These are phyloP conservation scores for Cricetomys ansorgei DNA, from an alignment of 2,113 vertebrate genomes.

Conservation along the genomic window DNA sequence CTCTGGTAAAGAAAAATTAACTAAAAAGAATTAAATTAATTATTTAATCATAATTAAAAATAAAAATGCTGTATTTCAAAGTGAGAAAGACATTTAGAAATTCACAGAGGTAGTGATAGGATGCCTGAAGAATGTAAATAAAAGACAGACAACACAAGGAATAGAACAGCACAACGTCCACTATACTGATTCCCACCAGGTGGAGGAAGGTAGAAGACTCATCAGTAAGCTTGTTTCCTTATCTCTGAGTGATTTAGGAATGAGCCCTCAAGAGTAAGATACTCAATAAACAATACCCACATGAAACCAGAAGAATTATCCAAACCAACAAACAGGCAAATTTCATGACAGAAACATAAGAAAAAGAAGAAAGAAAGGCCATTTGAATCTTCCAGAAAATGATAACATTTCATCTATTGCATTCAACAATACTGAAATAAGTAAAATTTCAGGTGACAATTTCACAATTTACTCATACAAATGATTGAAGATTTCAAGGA, in stretches of 20 bases:
- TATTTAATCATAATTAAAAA: too few species aligned
- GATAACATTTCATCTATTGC: background rate
- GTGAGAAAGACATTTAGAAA: background rate
- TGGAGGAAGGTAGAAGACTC: background rate
- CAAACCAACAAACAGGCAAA: background rate
- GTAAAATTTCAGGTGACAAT: background rate
- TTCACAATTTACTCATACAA: background rate
- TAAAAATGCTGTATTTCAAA: background rate
- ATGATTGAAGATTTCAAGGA: background rate
- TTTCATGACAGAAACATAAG: background rate
- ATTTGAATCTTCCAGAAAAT: background rate
- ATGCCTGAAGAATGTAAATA: background rate
- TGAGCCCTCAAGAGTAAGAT: too few species aligned
- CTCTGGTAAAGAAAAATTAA: too few species aligned
- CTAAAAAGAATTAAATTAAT: too few species aligned
- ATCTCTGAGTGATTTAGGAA: background rate
- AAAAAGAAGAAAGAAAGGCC: background rate
- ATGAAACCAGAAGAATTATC: background rate
- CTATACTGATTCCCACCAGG: background rate
- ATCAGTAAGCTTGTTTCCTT: background rate
- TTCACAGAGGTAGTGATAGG: background rate
- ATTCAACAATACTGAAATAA: background rate
- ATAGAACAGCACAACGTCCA: background rate
- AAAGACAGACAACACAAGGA: background rate
- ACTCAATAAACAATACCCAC: background rate